Conservation (phyloP, 2,888 invertebrate species). For the Acholoe squamosa region DNA sequence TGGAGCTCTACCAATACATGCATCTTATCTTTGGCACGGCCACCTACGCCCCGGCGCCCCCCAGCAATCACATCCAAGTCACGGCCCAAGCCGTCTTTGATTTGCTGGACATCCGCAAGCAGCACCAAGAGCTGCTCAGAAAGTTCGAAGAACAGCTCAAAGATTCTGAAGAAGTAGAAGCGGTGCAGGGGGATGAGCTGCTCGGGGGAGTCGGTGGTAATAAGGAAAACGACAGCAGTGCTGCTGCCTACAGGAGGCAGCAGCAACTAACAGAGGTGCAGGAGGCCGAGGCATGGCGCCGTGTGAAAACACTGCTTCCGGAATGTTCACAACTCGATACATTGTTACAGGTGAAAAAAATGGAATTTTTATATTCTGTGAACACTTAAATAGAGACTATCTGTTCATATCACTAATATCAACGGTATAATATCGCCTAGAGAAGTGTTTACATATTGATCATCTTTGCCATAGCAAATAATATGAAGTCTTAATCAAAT, state of each 20-base stretch:
- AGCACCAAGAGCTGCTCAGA: neutral
- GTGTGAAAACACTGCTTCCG: conserved; percentile 9
- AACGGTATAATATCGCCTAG: too few relatives aligned
- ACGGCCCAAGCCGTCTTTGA: conserved; percentile 64
- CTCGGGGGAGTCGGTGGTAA: conserved; percentile 56
- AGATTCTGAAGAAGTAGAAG: neutral
- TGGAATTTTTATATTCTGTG: too few relatives aligned
- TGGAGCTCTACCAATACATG: conserved; percentile 68
- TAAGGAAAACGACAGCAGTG: neutral
- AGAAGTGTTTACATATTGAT: too few relatives aligned
- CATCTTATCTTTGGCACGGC: conserved; percentile 68
- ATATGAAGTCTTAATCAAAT: too few relatives aligned
- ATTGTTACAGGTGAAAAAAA: conserved; percentile 52
- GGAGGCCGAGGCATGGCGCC: conserved; percentile 55
- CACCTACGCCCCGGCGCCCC: conserved; percentile 62
- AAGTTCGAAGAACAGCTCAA: neutral
- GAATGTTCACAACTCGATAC: conserved; percentile 60
- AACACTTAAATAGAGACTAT: too few relatives aligned
- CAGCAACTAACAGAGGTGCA: conserved; percentile 18
- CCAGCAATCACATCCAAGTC: conserved; percentile 63
- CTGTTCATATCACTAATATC: too few relatives aligned
- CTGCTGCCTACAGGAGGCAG: neutral
- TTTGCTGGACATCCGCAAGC: conserved; percentile 53
- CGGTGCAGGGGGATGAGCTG: conserved; percentile 32
- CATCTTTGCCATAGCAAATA: too few relatives aligned